phyloP scores from a whole-genome alignment of 2,113 vertebrate genomes.

The Panthera leo region DNA sequence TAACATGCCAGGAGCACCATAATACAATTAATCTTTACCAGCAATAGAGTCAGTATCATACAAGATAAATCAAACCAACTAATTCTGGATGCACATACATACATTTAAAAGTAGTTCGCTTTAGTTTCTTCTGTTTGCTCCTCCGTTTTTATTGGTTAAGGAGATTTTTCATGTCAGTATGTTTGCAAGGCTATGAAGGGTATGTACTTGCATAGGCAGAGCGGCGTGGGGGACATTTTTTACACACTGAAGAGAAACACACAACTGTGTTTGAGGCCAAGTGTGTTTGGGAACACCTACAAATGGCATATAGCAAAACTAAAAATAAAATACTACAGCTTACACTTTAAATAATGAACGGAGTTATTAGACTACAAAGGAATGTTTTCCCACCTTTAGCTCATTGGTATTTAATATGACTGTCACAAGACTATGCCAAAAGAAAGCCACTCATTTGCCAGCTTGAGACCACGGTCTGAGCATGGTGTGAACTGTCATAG shows the following conservation, averaged over 20 bases:
- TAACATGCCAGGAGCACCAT: slow-evolving; percentile 78
- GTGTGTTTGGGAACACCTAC: neutral
- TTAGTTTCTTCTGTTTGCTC: slow-evolving; percentile 62
- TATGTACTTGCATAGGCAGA: neutral
- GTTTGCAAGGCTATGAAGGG: slow-evolving; percentile 51
- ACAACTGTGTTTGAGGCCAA: neutral
- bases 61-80: slow-evolving; percentile 80
- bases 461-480: neutral
- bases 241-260: neutral
- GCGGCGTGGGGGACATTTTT: neutral
- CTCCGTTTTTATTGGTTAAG: slow-evolving; percentile 62
- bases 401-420: slow-evolving; percentile 2
- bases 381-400: neutral
- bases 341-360: neutral
- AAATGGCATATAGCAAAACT: neutral
- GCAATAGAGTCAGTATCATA: slow-evolving; percentile 74
- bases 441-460: slow-evolving; percentile 42
- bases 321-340: neutral
- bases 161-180: slow-evolving; percentile 62
- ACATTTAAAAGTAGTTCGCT: slow-evolving; percentile 71
- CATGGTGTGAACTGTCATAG: neutral
- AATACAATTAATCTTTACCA: slow-evolving; percentile 83
- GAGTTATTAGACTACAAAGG: neutral
- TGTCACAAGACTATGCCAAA: slow-evolving; percentile 8
- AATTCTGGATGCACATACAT: slow-evolving; percentile 75